Evolutionary conservation across 2,797 vertebrate species (phyloP), one percentile per base, ranked within the genome.

Genomic region (Chelidonichthys spinosus): DNA sequence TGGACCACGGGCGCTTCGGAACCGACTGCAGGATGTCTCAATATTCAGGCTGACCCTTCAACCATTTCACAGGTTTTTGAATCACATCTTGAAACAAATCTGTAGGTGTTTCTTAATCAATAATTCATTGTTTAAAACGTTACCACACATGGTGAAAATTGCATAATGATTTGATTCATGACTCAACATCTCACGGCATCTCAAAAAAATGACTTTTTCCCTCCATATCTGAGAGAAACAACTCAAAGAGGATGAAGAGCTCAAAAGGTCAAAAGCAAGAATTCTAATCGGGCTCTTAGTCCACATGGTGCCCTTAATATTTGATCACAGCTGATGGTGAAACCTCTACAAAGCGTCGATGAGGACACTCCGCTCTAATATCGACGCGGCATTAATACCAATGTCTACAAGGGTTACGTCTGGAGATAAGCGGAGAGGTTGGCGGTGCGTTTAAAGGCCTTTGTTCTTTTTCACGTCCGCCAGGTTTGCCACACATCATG

Each of bases 251-350:
- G 49, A 68, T 14, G 4, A 43, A 72, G 63, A 69, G 55, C 68
- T 74, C 11, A 10, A 6, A 25, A 53, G 59, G 52, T 39, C 36
- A 40, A 11, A 71, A 54, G 66, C 75, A 47, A 77, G 58, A 70
- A 33, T 69, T 74, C n/a, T 46, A 71, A 65, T 56, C 54, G 37
- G 4, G n/a, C 58, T 71, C 42, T 64, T 37, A 11, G 15, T 74
- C 63, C 72, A 68, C 59, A 11, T 11, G 39, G 70, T 44, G 44
- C 54, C 40, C 39, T 89, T 77, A 84, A 89, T 89, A 89, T 84
- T 86, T 90, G 60, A 91, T 85, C 79, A 63, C 59, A 87, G 70
- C 64, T 79, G 72, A 87, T 88, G 83, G 75, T 86, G 86, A 83
- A 86, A 87, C 81, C 82, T 69, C n/a, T 47, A 56, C 82, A 89